These are phyloP conservation scores for Andrena bicolor DNA, from an alignment of 2,888 invertebrate species.

Conservation along the genomic window DNA sequence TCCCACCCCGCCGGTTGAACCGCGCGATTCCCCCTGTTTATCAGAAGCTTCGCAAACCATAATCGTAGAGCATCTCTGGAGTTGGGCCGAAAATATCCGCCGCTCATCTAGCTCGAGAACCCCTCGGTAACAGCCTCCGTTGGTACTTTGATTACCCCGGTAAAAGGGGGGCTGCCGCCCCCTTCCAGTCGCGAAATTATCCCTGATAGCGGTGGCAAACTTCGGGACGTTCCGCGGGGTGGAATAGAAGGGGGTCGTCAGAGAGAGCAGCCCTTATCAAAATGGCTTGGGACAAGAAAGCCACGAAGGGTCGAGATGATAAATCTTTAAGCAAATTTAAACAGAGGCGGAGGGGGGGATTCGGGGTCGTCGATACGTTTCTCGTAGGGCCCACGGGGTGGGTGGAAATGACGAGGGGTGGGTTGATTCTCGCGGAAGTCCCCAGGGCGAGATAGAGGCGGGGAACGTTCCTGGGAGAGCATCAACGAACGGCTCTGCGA, in stretches of 20 bases:
- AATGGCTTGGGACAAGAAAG: slow-evolving; percentile 16
- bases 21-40: background rate
- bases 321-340: slow-evolving; percentile 64
- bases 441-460: slow-evolving; percentile 47
- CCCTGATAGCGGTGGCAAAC: slow-evolving; percentile 40
- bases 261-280: slow-evolving; percentile 33
- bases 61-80: slow-evolving; percentile 9
- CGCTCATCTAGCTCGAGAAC: slow-evolving; percentile 6
- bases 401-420: slow-evolving; percentile 32
- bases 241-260: slow-evolving; percentile 27
- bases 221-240: slow-evolving; percentile 12
- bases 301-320: slow-evolving; percentile 53
- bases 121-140: background rate
- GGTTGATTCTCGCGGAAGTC: slow-evolving; percentile 42
- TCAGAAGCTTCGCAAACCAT: background rate
- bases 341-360: background rate
- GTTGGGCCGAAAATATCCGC: slow-evolving; percentile 18
- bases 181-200: slow-evolving; percentile 41
- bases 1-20: background rate
- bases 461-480: slow-evolving; percentile 3
- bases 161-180: slow-evolving; percentile 17
- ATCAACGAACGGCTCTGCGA: slow-evolving; percentile 3
- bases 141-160: slow-evolving; percentile 42
- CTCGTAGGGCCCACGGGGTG: background rate
- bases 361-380: slow-evolving; percentile 32